phyloP scores from a whole-genome alignment of 2,113 vertebrate genomes.

The Oncorhynchus keta region DNA sequence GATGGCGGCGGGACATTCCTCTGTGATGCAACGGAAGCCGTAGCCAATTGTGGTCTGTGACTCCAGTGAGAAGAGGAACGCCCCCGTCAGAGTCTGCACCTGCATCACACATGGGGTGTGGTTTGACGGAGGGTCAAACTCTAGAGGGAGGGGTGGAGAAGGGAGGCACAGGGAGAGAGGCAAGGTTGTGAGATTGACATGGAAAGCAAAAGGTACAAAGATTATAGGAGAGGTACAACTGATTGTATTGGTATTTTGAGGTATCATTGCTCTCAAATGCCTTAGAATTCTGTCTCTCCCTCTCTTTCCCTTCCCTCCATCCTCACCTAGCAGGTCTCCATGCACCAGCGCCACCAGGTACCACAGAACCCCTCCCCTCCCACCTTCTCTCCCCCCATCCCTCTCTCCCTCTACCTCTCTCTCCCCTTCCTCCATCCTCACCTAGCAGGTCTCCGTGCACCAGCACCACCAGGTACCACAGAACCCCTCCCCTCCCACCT shows the following conservation, averaged over 20 bases:
- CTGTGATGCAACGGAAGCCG: constrained; percentile 95
- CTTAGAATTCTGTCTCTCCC: too few relatives aligned
- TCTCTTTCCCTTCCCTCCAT: neutral
- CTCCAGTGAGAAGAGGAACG: constrained; percentile 96
- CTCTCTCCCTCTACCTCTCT: too few relatives aligned
- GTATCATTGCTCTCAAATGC: too few relatives aligned
- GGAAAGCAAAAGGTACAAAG: neutral
- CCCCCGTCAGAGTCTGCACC: constrained; percentile 92
- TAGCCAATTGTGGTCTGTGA: constrained; percentile 98
- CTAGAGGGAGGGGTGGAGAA: constrained; percentile 40
- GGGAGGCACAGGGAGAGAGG: neutral
- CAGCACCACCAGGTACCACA: too few relatives aligned
- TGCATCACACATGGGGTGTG: constrained; percentile 97
- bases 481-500: constrained; percentile 52
- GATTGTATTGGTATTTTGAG: too few relatives aligned
- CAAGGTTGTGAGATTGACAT: neutral
- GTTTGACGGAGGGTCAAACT: constrained; percentile 84
- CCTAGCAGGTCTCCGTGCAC: too few relatives aligned
- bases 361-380: constrained; percentile 81
- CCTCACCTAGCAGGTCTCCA: constrained; percentile 85
- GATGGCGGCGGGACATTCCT: constrained; percentile 92
- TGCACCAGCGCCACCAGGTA: constrained; percentile 91
- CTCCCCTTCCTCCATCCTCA: too few relatives aligned
- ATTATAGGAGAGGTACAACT: too few relatives aligned
- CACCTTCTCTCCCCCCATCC: too few relatives aligned